Evolutionary conservation across 2,113 vertebrate species (phyloP).

Genomic region (Sebastes schlegelii): DNA sequence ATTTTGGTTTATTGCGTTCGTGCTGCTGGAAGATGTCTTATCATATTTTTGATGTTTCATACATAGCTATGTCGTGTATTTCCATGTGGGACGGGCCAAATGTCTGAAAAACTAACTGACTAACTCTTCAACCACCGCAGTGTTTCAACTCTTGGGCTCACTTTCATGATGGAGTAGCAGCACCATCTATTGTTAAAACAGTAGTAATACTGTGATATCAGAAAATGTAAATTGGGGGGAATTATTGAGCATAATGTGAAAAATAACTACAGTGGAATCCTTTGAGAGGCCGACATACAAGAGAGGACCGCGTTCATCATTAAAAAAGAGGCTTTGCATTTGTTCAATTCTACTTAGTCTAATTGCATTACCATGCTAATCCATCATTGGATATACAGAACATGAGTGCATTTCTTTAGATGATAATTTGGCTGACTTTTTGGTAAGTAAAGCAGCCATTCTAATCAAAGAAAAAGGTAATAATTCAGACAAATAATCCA

Average conservation of each 20-base stretch:
- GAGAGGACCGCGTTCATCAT: background rate
- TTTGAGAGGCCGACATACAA: background rate
- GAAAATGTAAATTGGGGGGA: constrained; percentile 5
- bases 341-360: background rate
- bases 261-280: background rate
- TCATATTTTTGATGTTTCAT: background rate
- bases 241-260: background rate
- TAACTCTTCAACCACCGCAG: background rate
- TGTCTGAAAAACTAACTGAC: background rate
- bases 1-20: background rate
- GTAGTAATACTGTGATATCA: background rate
- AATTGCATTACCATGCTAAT: background rate
- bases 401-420: no score
- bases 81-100: background rate
- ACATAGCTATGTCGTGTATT: background rate
- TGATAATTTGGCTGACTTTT: no score
- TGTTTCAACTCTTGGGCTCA: background rate
- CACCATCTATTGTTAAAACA: constrained; percentile 48
- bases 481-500: background rate
- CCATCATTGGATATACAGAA: background rate
- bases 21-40: background rate
- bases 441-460: background rate
- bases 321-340: background rate
- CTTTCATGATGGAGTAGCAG: constrained; percentile 34
- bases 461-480: background rate